Evolutionary conservation across 2,888 invertebrate species (phyloP), one percentile per base, ranked within the genome.

Genomic region (Beris morrisii): DNA sequence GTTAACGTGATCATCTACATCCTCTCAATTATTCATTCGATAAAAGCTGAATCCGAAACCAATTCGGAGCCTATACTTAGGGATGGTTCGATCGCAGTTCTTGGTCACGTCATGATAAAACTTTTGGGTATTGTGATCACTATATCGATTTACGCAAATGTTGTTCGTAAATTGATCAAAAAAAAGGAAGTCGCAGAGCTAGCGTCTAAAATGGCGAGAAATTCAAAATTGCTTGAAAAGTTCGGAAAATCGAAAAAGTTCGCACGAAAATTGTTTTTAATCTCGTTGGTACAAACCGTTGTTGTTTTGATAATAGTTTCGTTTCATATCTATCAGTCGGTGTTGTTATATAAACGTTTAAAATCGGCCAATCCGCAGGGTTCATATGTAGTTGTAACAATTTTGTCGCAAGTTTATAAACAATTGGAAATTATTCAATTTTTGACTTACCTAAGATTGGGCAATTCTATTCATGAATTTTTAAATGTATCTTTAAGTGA

Each of bases 261-360:
- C 15, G 15, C 11, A 46, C 22, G 46, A 46, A 46, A 46, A 9
- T 13, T 46, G 46, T 46, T 46, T 46, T 46, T 46, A 13, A 15
- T 46, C 4, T 11, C 15, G 46, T 46, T 46, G 5, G 46, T n/a
- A 12, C 15, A 46, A n/a, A 46, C 46, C 5, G 1, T 46, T 46
- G 13, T 46, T 5, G 46, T n/a, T 5, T 13, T 46, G 12, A 4
- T 15, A 46, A 15, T 11, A 46, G 4, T 4, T 12, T 46, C 5
- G n/a, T 46, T 46, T 46, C 46, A 46, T 46, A 46, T 46, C n/a
- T 46, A 46, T 46, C n/a, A 46, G 6, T 46, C 15, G n/a, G 15
- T 46, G n/a, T 3, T 13, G 6, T 46, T 13, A 4, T 46, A 13
- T 46, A 4, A 46, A 1, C n/a, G 15, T 4, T 46, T 46, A 5